These are phyloP conservation scores for Tupiocoris notatus DNA, from an alignment of 2,888 invertebrate genomes.

Conservation along the genomic window DNA sequence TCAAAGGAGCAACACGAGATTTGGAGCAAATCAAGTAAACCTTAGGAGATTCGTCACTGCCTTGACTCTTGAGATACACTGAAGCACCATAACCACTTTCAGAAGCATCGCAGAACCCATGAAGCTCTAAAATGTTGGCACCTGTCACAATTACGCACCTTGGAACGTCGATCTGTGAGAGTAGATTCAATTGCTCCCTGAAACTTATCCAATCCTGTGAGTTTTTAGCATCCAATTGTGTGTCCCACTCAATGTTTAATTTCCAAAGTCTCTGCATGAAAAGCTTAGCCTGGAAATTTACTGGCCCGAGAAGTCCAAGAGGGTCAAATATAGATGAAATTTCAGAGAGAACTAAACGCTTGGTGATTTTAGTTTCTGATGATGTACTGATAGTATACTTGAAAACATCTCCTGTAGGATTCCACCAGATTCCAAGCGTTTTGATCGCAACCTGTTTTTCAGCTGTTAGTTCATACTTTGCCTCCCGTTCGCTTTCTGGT, in stretches of 20 bases:
- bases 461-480: background rate
- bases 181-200: background rate
- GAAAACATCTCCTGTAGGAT: conserved; percentile 19
- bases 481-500: background rate
- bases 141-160: background rate
- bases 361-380: background rate
- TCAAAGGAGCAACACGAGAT: conserved; percentile 32
- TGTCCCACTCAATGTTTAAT: background rate
- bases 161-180: background rate
- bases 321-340: background rate
- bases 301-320: background rate
- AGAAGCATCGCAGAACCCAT: conserved; percentile 34
- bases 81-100: conserved; percentile 28
- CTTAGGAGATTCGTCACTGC: background rate
- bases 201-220: background rate
- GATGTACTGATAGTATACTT: background rate
- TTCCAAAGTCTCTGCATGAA: background rate
- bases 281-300: background rate
- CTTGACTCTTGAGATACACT: conserved; percentile 6
- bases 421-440: conserved; percentile 23
- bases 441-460: background rate
- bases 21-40: conserved; percentile 18
- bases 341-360: background rate
- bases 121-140: background rate
- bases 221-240: background rate